Evolutionary conservation across 2,888 invertebrate genomes (phyloP).

Genomic region (Tetramorium bicarinatum): DNA sequence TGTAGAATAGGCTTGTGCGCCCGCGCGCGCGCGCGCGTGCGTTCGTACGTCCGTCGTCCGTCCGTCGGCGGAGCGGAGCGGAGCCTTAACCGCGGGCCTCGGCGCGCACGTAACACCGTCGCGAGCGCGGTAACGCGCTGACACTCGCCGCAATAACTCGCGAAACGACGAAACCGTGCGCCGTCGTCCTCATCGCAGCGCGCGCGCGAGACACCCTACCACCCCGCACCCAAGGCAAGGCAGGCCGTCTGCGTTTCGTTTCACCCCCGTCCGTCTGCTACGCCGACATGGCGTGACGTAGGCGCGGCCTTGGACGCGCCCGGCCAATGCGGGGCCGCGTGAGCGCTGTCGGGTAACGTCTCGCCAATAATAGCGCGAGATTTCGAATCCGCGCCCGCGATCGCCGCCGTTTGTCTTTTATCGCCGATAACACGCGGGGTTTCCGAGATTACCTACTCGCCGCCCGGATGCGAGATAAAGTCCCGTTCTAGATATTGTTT

Average conservation of each 20-base stretch:
- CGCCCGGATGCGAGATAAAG: neutral
- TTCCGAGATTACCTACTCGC: neutral
- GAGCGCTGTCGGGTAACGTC: constrained; percentile 20
- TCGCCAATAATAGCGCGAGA: constrained; percentile 48
- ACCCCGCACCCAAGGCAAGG: constrained; percentile 31
- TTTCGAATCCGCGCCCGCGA: constrained; percentile 60
- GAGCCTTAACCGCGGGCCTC: neutral
- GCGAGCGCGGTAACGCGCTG: constrained; percentile 45
- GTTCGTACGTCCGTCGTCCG: neutral
- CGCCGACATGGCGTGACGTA: constrained; percentile 72
- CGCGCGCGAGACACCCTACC: constrained; percentile 58
- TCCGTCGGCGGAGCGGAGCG: neutral
- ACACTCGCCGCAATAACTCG: constrained; percentile 43
- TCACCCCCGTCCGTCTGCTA: constrained; percentile 63
- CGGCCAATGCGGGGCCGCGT: constrained; percentile 61
- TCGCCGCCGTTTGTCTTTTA: neutral
- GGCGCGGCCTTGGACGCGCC: constrained; percentile 65
- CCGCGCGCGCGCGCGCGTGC: constrained; percentile 5
- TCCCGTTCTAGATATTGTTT: neutral
- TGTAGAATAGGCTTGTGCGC: neutral
- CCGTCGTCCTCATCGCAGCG: constrained; percentile 60
- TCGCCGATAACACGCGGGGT: neutral
- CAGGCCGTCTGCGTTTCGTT: neutral
- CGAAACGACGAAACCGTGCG: constrained; percentile 58
- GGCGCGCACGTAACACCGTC: constrained; percentile 49